Base-by-base conservation (phyloP, 2,797 vertebrate genomes). In the Epinephelus coioides region DNA sequence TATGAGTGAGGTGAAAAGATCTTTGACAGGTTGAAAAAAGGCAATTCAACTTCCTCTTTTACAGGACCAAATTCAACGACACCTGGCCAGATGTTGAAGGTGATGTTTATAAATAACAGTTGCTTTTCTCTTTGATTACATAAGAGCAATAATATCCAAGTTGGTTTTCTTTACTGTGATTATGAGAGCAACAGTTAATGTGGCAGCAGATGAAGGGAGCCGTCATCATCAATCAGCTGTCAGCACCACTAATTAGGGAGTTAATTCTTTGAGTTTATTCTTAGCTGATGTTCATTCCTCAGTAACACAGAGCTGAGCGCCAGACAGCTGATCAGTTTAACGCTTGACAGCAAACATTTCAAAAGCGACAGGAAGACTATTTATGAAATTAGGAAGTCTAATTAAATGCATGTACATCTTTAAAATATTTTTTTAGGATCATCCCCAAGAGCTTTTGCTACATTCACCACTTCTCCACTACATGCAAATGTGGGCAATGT, bases 231-330 rank as follows among this genome's bases (percentile, higher is more conserved):
- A 81, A 79, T 91, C 88, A 79, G 71, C 87, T 85, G 87, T 92
- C 91, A 89, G 63, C 79, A 34, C 59, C 51, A 69, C 69, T 87
- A 84, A 91, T 89, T 79, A 80, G n/a, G 43, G 65, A 82, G 69
- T 85, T 86, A 78, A 84, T 78, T 76, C 61, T 86, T 66, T 30
- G n/a, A 55, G 71, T 76, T 78, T 92, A 92, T 91, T 90, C 59
- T 92, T 84, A 82, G 88, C 55, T 4, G n/a, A 1, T 23, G 51
- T 67, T 82, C 69, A 70, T 79, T 73, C 65, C 55, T 84, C 71
- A 27, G 74, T 47, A 65, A 83, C 78, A 75, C 56, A 49, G 73
- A 30, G 77, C 82, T 57, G 50, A 76, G 74, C 67, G 53, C 74
- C 82, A 81, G 82, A 85, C 84, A 84, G 76, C 69, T 84, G 76